Evolutionary conservation across 2,113 vertebrate species (phyloP).

Genomic region (Thermophis baileyi): DNA sequence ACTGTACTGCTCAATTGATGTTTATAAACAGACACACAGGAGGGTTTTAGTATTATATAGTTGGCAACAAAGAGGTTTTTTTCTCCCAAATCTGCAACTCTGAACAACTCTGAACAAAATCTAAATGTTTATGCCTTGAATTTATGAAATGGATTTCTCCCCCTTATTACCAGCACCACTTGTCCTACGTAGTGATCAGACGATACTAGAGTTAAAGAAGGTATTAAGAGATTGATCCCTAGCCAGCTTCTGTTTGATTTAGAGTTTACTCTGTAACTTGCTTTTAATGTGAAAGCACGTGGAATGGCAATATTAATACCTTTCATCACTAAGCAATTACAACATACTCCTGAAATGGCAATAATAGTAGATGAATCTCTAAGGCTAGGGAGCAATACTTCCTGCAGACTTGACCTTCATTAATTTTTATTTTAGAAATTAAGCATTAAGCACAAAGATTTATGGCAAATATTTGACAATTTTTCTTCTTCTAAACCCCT

Average conservation of each 20-base stretch:
- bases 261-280: neutral
- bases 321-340: neutral
- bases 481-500: neutral
- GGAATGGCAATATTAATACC: neutral
- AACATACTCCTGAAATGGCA: neutral
- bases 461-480: neutral
- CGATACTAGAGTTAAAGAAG: neutral
- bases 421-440: neutral
- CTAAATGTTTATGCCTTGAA: neutral
- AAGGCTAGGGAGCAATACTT: neutral
- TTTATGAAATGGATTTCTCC: neutral
- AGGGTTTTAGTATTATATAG: too few species aligned
- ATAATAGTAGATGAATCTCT: neutral
- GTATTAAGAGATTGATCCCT: neutral
- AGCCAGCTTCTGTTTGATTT: neutral
- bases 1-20: too few species aligned
- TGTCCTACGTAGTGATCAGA: neutral
- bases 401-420: neutral
- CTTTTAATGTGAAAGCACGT: neutral
- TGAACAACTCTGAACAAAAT: neutral
- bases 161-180: neutral
- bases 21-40: too few species aligned
- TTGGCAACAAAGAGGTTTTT: neutral
- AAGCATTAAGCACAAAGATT: neutral
- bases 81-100: neutral